Conservation (phyloP, 2,888 invertebrate species). For the Polydrusus cervinus region DNA sequence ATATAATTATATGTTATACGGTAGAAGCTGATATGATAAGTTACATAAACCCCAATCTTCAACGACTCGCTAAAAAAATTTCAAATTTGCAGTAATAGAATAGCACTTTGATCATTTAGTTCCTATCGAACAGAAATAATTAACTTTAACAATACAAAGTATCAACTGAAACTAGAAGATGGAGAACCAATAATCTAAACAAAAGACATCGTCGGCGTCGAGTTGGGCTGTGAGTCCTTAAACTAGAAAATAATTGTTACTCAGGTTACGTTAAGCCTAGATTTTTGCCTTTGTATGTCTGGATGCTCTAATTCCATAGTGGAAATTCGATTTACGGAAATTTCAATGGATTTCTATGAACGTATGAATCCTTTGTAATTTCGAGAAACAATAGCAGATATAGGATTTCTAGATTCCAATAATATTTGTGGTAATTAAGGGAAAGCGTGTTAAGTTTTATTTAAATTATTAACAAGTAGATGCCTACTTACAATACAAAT, state of each 20-base stretch:
- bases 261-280: slow-evolving; percentile 2
- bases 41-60: too few species aligned
- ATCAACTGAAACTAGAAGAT: background rate
- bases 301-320: slow-evolving; percentile 1
- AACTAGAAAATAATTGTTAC: slow-evolving; percentile 5
- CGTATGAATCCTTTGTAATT: background rate
- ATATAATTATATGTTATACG: too few species aligned
- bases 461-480: too few species aligned
- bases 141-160: too few species aligned
- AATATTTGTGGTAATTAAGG: background rate
- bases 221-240: background rate
- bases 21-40: too few species aligned
- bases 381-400: background rate
- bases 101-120: too few species aligned
- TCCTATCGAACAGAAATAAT: too few species aligned
- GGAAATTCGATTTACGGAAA: background rate
- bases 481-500: too few species aligned
- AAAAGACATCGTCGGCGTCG: background rate
- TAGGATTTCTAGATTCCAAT: background rate
- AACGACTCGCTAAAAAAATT: too few species aligned
- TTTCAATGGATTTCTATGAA: background rate
- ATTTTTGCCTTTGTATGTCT: slow-evolving; percentile 2
- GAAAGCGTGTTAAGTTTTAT: background rate
- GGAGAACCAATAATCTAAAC: slow-evolving; percentile 1
- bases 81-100: too few species aligned